Evolutionary conservation across 2,888 invertebrate species (phyloP).

Genomic region (Dicyrtomina minuta): DNA sequence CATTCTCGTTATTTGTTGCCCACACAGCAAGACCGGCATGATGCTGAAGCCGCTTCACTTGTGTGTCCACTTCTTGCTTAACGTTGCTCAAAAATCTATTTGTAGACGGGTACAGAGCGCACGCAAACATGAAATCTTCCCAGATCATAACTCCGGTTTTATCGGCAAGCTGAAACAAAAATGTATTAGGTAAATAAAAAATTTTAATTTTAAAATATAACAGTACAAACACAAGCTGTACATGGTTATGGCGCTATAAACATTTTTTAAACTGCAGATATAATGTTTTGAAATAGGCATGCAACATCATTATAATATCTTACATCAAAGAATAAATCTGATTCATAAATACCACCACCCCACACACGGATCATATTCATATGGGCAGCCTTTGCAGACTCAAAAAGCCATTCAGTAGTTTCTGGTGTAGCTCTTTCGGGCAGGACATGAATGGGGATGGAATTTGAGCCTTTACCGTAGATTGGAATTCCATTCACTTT

Average conservation of each 20-base stretch:
- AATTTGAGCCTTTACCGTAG: conserved; percentile 62
- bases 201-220: not conserved
- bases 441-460: conserved; percentile 61
- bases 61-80: conserved; percentile 58
- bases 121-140: conserved; percentile 65
- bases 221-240: not conserved
- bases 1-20: conserved; percentile 66
- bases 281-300: too few relatives aligned
- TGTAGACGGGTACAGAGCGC: conserved; percentile 61
- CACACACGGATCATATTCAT: conserved; percentile 63
- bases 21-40: conserved; percentile 59
- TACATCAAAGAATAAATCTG: conserved; percentile 59
- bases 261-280: too few relatives aligned
- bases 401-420: conserved; percentile 56
- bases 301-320: too few relatives aligned
- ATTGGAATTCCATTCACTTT: conserved; percentile 60
- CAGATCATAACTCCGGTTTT: conserved; percentile 62
- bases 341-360: conserved; percentile 63
- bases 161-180: conserved; percentile 57
- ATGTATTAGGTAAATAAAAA: not conserved
- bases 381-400: conserved; percentile 58
- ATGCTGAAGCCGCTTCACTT: conserved; percentile 59
- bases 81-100: conserved; percentile 58
- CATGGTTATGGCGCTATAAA: not conserved
- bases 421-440: conserved; percentile 57